Base-by-base conservation (phyloP, 2,888 invertebrate species). In the Oxyteleia sp. region DNA sequence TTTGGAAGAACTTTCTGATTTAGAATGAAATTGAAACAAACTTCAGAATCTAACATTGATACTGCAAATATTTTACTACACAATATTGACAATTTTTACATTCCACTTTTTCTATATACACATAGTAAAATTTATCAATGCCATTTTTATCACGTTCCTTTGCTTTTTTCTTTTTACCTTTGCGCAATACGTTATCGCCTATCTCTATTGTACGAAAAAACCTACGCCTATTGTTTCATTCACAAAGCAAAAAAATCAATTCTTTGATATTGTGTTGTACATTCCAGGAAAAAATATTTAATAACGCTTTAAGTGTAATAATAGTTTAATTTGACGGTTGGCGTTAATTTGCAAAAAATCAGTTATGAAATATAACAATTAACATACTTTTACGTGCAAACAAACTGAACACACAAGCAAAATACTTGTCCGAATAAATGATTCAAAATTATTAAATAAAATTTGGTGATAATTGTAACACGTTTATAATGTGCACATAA, bases 181-280 rank as follows among this genome's bases (percentile, higher is more conserved):
- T 20, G 20, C 47, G 47, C 47, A 16, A 47, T 47, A 47, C 20
- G 49, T 49, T 49, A 49, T 49, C 49, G 23, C 49, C 20, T 49
- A 49, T 49, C 49, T 49, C 49, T 49, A 4, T 10, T n/a, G 23
- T 23, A 23, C 49, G 11, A 23, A 49, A 49, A 49, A 49, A 45
- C 4, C 45, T 45, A 49, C 49, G 23, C 15, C 23, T 32, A 32
- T 23, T 18, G 23, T 49, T 49, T 49, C 23, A 23, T 49, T 23
- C 18, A 16, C 49, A 49, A 49, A 49, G 11, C n/a, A 2, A 23
- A 10, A 23, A 49, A 49, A 49, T 49, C 11, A 49, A 49, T 49
- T 23, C 11, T 49, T 49, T n/a, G 10, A 18, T 45, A 45, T 45
- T 7, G 18, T 45, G 5, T 45, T 15, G 7, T 16, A 43, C 43